Conservation (phyloP, 2,113 vertebrate species). For the Zootoca vivipara region DNA sequence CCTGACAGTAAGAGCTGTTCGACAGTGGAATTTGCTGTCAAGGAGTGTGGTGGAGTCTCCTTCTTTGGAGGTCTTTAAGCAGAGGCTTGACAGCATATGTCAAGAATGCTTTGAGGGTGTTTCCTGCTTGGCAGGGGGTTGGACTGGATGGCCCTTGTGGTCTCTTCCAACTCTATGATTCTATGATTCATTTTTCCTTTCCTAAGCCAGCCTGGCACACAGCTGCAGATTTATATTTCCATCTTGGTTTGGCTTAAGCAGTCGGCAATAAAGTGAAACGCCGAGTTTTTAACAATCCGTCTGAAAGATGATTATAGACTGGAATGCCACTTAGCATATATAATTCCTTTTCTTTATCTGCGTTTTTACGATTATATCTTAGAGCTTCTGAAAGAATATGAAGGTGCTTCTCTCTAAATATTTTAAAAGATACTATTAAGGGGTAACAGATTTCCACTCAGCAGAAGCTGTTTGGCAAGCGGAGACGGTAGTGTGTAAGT, state of each 20-base stretch:
- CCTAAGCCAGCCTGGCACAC: not conserved
- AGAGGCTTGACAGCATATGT: no score
- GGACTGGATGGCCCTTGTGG: no score
- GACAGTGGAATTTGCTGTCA: no score
- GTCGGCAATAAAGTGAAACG: conserved; percentile 21
- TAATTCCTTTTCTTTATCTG: not conserved
- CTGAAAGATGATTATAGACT: not conserved
- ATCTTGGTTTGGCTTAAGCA: conserved; percentile 11
- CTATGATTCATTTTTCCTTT: no score
- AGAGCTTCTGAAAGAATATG: conserved; percentile 5
- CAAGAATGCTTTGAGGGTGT: no score
- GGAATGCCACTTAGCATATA: conserved; percentile 4
- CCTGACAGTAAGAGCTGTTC: no score
- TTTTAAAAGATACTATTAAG: conserved; percentile 15
- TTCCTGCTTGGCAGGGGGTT: no score
- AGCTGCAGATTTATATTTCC: conserved; percentile 14
- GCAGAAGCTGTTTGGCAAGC: conserved; percentile 3
- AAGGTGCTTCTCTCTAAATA: conserved; percentile 14
- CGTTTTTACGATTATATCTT: not conserved
- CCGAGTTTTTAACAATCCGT: conserved; percentile 27
- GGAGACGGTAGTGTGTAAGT: not conserved
- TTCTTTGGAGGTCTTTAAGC: no score
- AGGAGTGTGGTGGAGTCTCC: no score
- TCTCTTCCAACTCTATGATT: no score
- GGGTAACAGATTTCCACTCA: conserved; percentile 19